Base-by-base conservation (phyloP, 2,888 invertebrate species). In the Spicauda simplicius region DNA sequence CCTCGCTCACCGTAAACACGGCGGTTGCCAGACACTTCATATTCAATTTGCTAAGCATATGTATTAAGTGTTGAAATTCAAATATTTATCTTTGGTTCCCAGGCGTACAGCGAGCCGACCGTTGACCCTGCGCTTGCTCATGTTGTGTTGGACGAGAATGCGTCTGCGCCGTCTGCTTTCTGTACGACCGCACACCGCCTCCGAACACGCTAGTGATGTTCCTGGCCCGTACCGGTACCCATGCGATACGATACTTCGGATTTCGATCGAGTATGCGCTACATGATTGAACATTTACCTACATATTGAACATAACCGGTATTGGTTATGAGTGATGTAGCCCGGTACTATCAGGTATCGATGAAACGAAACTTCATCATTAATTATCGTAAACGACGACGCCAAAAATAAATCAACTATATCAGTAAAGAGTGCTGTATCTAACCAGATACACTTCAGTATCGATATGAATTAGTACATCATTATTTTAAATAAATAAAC, bases 61-160 rank as follows among this genome's bases (percentile, higher is more conserved):
- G 90, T 88, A 88, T 91, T 86, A 88, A 89, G 91, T 91, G 91
- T 91, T 90, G 88, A 91, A 91, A 91, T 90, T 90, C 87, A 91
- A 93, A 91, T 91, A 91, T 92, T 91, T 91, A 93, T 91, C 86
- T 87, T 85, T 72, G 81, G 89, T 91, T 91, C 92, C 87, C 92
- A 92, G 82, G 86, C 87, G 86, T 81, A 84, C 79, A 79, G 79
- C 41, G 41, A 41, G 41, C 76, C 90, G 92, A 91, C 89, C 92
- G 85, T 93, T 93, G 92, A 93, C 92, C 90, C 89, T 88, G 83
- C 81, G 25, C 25, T 79, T 80, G 84, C 80, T 80, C 73, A 70
- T 77, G 75, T 74, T 73, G 73, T 77, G 75, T 74, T 73, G 73
- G 77, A 74, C 74, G 75, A 71, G 74, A 72, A 86, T 84, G 86